phyloP scores from a whole-genome alignment of 2,113 vertebrate species.

The Myiagra hebetior region DNA sequence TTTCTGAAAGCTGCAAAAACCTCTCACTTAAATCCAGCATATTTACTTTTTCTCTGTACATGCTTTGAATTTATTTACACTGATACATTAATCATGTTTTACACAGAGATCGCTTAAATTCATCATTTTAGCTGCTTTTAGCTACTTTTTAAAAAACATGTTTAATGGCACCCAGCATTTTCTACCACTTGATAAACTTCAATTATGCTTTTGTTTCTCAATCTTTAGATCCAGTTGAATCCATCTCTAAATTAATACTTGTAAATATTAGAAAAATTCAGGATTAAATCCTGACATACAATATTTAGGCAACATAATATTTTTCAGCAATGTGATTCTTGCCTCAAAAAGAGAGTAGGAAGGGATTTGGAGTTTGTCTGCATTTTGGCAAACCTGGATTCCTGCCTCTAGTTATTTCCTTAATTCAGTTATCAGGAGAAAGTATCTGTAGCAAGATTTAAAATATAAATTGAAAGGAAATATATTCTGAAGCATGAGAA shows the following conservation, averaged over 20 bases:
- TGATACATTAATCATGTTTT: neutral
- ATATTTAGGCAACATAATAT: neutral
- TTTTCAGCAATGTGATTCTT: neutral
- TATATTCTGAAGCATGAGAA: neutral
- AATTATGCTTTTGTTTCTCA: neutral
- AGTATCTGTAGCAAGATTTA: neutral
- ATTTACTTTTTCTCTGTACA: neutral
- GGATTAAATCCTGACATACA: neutral
- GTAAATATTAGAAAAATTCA: neutral
- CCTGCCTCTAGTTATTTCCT: neutral
- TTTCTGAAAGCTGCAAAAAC: neutral
- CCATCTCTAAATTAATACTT: neutral
- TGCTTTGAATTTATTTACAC: neutral
- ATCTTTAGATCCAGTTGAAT: neutral
- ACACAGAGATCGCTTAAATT: neutral
- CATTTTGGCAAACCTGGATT: neutral
- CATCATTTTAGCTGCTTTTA: neutral
- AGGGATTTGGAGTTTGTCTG: neutral
- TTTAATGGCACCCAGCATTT: neutral
- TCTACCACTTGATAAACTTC: neutral
- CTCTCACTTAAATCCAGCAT: neutral
- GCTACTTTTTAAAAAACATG: neutral
- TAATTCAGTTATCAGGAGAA: neutral
- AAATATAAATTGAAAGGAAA: neutral
- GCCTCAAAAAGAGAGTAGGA: neutral